Percentiles rank a stretch among this genome's conserved stretches.
Conservation (phyloP, 2,888 invertebrate genomes). For the Coenonympha arcania region DNA sequence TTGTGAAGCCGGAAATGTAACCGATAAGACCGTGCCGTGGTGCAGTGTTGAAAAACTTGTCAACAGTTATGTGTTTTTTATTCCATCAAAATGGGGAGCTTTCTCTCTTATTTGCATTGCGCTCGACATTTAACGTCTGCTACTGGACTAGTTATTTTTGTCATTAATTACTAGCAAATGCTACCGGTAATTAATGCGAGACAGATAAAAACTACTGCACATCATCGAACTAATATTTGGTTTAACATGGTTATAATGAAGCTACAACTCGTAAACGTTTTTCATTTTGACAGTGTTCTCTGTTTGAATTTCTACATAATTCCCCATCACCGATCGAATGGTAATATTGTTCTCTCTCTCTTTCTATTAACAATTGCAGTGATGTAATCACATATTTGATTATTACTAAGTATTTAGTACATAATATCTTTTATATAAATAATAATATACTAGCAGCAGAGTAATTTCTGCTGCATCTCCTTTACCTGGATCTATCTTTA, state of each 20-base stretch:
- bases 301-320: slow-evolving; percentile 17
- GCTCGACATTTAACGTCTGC: slow-evolving; percentile 34
- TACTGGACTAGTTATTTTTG: slow-evolving; percentile 37
- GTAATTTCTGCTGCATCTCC: neutral
- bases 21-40: slow-evolving; percentile 10
- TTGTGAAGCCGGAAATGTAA: slow-evolving; percentile 27
- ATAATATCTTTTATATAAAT: too few species aligned
- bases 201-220: neutral
- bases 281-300: slow-evolving; percentile 36
- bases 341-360: slow-evolving; percentile 30
- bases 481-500: neutral
- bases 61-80: slow-evolving; percentile 31
- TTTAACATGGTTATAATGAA: too few species aligned
- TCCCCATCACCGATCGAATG: slow-evolving; percentile 31
- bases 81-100: slow-evolving; percentile 28
- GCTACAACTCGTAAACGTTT: slow-evolving; percentile 22
- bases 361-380: slow-evolving; percentile 42
- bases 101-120: slow-evolving; percentile 33
- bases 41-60: slow-evolving; percentile 15
- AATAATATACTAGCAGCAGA: neutral
- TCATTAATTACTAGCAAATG: slow-evolving; percentile 15
- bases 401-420: too few species aligned
- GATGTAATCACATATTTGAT: slow-evolving; percentile 57
- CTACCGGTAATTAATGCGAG: neutral
- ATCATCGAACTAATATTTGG: neutral